Percentiles rank a stretch among this genome's conserved stretches.
phyloP scores from a whole-genome alignment of 1,140 invertebrate species.

The Drosophila tropicalis region DNA sequence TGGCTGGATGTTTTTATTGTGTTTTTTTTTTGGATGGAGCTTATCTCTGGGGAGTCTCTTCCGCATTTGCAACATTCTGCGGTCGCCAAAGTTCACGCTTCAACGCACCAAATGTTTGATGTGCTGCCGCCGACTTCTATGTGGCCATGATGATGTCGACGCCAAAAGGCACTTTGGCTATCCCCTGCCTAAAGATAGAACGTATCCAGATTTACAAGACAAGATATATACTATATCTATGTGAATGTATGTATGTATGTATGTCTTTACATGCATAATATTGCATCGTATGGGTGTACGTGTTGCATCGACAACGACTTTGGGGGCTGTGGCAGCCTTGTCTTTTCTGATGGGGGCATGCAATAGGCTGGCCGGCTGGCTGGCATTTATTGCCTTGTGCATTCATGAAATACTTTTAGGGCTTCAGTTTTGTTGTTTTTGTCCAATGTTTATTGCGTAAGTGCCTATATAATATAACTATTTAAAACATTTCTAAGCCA shows the following conservation, averaged over 20 bases:
- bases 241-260: constrained; percentile 20
- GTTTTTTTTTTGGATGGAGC: constrained; percentile 35
- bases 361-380: constrained; percentile 6
- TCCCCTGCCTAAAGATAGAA: constrained; percentile 42
- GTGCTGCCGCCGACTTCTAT: constrained; percentile 18
- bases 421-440: constrained; percentile 45
- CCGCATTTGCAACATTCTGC: constrained; percentile 68
- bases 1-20: constrained; percentile 14
- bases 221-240: constrained; percentile 38
- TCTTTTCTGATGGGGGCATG: constrained; percentile 41
- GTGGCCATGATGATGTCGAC: constrained; percentile 34
- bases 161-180: constrained; percentile 56
- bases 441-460: constrained; percentile 19
- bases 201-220: constrained; percentile 6
- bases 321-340: constrained; percentile 39
- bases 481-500: constrained; percentile 45
- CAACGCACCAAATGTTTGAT: constrained; percentile 77
- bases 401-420: constrained; percentile 70
- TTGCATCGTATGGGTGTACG: background rate
- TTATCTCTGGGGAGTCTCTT: constrained; percentile 70
- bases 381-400: constrained; percentile 67
- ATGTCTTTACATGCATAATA: constrained; percentile 20
- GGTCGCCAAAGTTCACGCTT: constrained; percentile 67
- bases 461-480: constrained; percentile 42
- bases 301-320: background rate